Conservation (phyloP, 2,113 vertebrate species). For the Todiramphus chloris region DNA sequence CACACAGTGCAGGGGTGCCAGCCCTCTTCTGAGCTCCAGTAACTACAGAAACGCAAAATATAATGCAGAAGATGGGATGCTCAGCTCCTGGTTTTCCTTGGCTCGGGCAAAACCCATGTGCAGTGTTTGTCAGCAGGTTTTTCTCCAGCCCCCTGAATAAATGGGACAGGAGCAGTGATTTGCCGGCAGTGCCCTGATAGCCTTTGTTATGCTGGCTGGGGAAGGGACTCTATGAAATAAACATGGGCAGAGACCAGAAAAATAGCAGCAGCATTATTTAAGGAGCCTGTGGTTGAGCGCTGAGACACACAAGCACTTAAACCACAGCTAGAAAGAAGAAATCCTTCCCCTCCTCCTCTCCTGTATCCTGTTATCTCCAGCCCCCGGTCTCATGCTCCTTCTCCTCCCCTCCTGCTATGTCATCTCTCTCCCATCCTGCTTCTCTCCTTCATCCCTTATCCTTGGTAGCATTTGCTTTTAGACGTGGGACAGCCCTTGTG, state of each 20-base stretch:
- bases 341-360: neutral
- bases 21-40: neutral
- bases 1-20: neutral
- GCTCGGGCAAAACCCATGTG: neutral
- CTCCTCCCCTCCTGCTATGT: neutral
- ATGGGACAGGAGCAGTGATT: neutral
- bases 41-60: neutral
- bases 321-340: neutral
- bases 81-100: neutral
- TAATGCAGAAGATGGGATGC: neutral
- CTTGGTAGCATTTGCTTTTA: neutral
- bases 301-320: neutral
- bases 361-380: neutral
- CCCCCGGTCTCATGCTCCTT: neutral
- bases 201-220: neutral
- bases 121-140: neutral
- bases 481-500: neutral
- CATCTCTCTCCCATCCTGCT: neutral
- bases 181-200: neutral
- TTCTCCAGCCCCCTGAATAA: neutral
- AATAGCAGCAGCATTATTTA: neutral
- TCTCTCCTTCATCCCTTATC: neutral
- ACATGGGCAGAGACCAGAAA: neutral
- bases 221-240: neutral
- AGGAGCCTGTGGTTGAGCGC: neutral